Conservation (phyloP, 1,140 invertebrate genomes). For the Neuroterus valhalla region DNA sequence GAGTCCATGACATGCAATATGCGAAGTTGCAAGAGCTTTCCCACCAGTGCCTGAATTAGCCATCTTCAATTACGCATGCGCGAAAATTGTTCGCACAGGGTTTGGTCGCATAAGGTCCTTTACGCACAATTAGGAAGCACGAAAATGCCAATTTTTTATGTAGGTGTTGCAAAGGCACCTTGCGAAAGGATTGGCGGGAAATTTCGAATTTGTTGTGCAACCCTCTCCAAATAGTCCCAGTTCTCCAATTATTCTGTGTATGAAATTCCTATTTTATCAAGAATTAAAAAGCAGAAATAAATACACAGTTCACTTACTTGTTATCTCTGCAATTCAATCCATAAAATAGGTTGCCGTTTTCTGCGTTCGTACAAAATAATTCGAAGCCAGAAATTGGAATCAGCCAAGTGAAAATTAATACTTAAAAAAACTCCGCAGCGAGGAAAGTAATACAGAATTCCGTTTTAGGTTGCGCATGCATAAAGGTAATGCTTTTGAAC, state of each 20-base stretch:
- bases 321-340: not conserved
- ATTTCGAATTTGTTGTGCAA: too few species aligned
- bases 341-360: not conserved
- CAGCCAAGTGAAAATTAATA: not conserved
- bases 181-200: too few species aligned
- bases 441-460: not conserved
- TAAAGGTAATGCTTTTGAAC: not conserved
- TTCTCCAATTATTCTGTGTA: not conserved
- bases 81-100: too few species aligned
- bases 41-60: too few species aligned
- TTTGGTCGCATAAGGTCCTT: too few species aligned
- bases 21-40: too few species aligned
- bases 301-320: not conserved
- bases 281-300: not conserved
- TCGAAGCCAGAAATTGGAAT: conserved; percentile 3
- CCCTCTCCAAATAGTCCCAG: not conserved
- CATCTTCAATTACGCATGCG: too few species aligned
- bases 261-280: not conserved
- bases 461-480: not conserved
- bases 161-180: too few species aligned
- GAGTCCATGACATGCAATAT: too few species aligned
- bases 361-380: not conserved
- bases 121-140: too few species aligned
- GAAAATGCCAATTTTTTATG: too few species aligned
- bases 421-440: not conserved